Evolutionary conservation across 2,797 vertebrate species (phyloP).

Genomic region (Steatocranus sp.): DNA sequence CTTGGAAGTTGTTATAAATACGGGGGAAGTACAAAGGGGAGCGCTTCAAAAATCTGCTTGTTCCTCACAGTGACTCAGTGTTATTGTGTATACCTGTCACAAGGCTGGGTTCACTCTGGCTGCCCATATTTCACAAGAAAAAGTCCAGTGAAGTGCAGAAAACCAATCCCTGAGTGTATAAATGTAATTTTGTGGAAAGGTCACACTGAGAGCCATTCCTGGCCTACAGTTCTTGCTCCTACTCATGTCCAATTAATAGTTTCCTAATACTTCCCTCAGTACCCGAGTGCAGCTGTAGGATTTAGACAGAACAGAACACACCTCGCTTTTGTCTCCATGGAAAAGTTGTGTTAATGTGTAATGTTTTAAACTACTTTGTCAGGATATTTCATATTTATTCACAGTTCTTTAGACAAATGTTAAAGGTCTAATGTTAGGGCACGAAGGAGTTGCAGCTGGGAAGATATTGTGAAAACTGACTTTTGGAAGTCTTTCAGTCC

Average conservation of each 20-base stretch:
- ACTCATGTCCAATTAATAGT: slow-evolving; percentile 13
- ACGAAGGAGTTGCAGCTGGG: background rate
- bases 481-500: background rate
- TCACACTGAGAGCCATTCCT: background rate
- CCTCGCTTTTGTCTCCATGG: background rate
- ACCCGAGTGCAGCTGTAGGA: slow-evolving; percentile 19
- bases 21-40: background rate
- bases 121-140: background rate
- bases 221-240: background rate
- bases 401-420: background rate
- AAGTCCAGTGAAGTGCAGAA: background rate
- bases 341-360: slow-evolving; percentile 22
- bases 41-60: background rate
- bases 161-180: background rate
- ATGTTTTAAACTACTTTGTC: slow-evolving; percentile 10
- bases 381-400: background rate
- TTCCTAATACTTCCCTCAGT: slow-evolving; percentile 31
- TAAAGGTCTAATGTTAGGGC: background rate
- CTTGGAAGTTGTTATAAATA: background rate
- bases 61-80: background rate
- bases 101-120: background rate
- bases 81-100: background rate
- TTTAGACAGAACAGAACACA: slow-evolving; percentile 13
- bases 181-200: background rate
- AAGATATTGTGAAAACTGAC: background rate